phyloP scores from a whole-genome alignment of 1,140 invertebrate species.

The Aphelinus certus region DNA sequence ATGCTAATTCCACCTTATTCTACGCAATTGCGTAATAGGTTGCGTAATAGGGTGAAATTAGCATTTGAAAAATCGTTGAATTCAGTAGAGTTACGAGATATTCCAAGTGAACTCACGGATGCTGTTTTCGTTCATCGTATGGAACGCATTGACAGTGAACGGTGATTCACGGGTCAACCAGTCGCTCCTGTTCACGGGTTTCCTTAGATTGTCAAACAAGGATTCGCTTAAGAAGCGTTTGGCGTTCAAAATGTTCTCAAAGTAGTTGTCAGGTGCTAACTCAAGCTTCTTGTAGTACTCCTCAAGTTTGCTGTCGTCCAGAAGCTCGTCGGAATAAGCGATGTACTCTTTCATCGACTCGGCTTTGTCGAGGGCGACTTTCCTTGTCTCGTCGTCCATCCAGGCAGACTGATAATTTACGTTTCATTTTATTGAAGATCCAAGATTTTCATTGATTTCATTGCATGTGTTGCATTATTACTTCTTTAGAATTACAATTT shows the following conservation, averaged over 20 bases:
- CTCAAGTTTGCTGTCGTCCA: slow-evolving; percentile 78
- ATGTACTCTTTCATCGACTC: slow-evolving; percentile 80
- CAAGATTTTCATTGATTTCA: too few species aligned
- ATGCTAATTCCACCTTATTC: too few species aligned
- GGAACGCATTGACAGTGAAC: slow-evolving; percentile 85
- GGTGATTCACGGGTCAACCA: slow-evolving; percentile 82
- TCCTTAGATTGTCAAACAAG: slow-evolving; percentile 78
- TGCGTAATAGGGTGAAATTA: too few species aligned
- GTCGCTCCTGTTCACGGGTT: slow-evolving; percentile 84
- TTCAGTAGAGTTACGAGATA: neutral
- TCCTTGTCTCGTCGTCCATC: slow-evolving; percentile 87
- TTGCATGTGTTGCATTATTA: too few species aligned
- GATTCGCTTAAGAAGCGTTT: slow-evolving; percentile 81
- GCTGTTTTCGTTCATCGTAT: slow-evolving; percentile 74
- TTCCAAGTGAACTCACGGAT: slow-evolving; percentile 76
- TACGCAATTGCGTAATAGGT: too few species aligned
- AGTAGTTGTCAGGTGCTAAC: slow-evolving; percentile 74
- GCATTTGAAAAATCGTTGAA: too few species aligned
- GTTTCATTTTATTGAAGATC: too few species aligned
- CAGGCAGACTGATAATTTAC: slow-evolving; percentile 75
- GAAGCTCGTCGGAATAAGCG: slow-evolving; percentile 84
- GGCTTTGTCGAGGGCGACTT: slow-evolving; percentile 77
- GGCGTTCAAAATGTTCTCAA: slow-evolving; percentile 79
- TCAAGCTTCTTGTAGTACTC: slow-evolving; percentile 80
- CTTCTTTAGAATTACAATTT: too few species aligned